Base-by-base conservation (phyloP, 2,888 invertebrate genomes). In the Iphiclides podalirius region DNA sequence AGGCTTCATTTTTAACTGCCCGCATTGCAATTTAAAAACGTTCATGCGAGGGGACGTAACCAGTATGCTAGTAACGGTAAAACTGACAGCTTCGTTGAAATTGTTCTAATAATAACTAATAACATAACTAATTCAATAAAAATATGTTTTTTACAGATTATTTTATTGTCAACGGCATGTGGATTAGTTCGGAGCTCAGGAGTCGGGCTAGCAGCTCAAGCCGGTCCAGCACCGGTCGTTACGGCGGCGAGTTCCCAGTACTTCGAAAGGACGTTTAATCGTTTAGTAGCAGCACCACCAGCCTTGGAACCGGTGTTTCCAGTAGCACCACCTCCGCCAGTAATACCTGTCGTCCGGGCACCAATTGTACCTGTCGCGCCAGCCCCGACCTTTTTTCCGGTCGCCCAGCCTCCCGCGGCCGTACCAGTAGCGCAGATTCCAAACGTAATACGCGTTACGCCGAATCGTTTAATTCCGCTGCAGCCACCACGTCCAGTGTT, bases 191-290 rank as follows among this genome's bases (percentile, higher is more conserved):
- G 60, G 37, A 66, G 78, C 47, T 87, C 86, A 13, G 83, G 75
- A 44, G 56, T 77, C 6, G 70, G 68, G 28, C 75, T 68, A 3
- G 60, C 55, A 1, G 56, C 53, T 7, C 60, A 70, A 2, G 57
- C 59, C 14, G 68, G 57, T 1, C 49, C 61, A n/a, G 83, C 88
- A 0, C 90, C 91, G 7, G 87, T 92, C 28, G 92, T 93, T 3
- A 92, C 93, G 0, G 91, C 93, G 1, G 89, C 91, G 47, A 93
- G 93, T 68, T 92, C 92, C 35, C 93, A 94, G 70, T 92, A 92
- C 53, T 87, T 93, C 58, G 90, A 93, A 43, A 89, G 92, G 57
- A 92, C 90, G 36, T 92, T 91, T 75, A 93, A 93, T 65, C 80
- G 78, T 17, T 66, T 85, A 33, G 73, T 88, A 1, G 75, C 78